Base-by-base conservation (phyloP, 2,888 invertebrate species). In the Tridacna gigas region DNA sequence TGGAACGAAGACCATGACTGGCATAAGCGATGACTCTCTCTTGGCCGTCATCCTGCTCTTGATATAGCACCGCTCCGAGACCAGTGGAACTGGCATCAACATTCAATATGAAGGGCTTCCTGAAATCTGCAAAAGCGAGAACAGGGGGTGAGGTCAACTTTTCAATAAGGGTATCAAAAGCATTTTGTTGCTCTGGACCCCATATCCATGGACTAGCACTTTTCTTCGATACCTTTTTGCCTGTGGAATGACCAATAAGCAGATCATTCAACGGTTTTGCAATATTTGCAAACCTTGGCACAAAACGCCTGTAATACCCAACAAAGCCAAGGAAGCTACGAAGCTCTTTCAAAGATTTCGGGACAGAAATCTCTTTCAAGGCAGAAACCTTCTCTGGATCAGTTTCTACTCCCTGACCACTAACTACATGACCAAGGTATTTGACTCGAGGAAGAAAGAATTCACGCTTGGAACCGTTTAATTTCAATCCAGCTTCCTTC, bases 41-140 rank as follows among this genome's bases (percentile, higher is more conserved):
- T 0, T 65, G 18, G 9, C 82, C 82, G 37, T 77, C 69, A 3
- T 74, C 75, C 67, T 84, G 77, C 25, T 61, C 66, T 69, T 84
- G 82, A 47, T 74, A 83, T 9, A 83, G 71, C 2, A 86, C 80
- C 18, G 83, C 83, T 25, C 86, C 80, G 2, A 86, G 69, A 2
- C 83, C 76, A 61, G 12, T 18, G 18, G 22, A 47, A 48, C 77
- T 67, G 4, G 80, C 84, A 78, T n/a, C n/a, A n/a, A n/a, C n/a
- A n/a, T n/a, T n/a, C n/a, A n/a, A n/a, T n/a, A n/a, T n/a, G n/a
- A n/a, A n/a, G n/a, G n/a, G 60, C 37, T 37, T 45, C 13, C 9
- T 73, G 25, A 47, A 73, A 79, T 79, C 79, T 48, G 79, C 79
- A 63, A 47, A 79, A 9, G 79, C 63, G 3, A 73, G 25, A 37